Conservation (phyloP, 2,113 vertebrate species). For the Calidris pugnax region DNA sequence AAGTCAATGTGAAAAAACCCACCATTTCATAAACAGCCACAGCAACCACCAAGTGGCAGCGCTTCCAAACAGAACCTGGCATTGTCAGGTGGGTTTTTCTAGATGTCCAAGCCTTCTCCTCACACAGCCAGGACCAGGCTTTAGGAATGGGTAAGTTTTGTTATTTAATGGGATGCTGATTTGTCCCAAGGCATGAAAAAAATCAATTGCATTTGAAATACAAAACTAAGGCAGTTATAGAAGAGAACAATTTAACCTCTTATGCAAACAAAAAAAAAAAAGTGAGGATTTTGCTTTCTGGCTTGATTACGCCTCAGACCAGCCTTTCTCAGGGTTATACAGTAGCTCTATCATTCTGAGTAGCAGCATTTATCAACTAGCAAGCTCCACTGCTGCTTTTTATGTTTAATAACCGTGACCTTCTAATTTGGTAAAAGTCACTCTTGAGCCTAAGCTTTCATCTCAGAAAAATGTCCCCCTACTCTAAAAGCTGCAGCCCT, state of each 20-base stretch:
- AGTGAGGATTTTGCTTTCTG: neutral
- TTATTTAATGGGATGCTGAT: neutral
- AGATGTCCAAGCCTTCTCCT: neutral
- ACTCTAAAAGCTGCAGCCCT: constrained; percentile 12
- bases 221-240: neutral
- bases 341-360: neutral
- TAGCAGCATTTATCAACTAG: neutral
- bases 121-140: neutral
- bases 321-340: neutral
- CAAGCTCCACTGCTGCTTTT: neutral
- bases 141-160: neutral
- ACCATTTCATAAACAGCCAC: neutral
- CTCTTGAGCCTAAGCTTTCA: constrained; percentile 24
- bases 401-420: constrained; percentile 10
- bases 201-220: neutral
- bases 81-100: neutral
- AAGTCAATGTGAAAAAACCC: neutral
- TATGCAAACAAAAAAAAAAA: neutral
- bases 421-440: constrained; percentile 15
- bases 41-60: neutral
- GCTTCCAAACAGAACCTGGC: neutral
- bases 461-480: neutral
- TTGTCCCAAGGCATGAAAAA: neutral
- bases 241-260: neutral
- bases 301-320: neutral